Evolutionary conservation across 2,797 vertebrate genomes (phyloP), one percentile per base, ranked within the genome.

Genomic region (Artibeus jamaicensis): DNA sequence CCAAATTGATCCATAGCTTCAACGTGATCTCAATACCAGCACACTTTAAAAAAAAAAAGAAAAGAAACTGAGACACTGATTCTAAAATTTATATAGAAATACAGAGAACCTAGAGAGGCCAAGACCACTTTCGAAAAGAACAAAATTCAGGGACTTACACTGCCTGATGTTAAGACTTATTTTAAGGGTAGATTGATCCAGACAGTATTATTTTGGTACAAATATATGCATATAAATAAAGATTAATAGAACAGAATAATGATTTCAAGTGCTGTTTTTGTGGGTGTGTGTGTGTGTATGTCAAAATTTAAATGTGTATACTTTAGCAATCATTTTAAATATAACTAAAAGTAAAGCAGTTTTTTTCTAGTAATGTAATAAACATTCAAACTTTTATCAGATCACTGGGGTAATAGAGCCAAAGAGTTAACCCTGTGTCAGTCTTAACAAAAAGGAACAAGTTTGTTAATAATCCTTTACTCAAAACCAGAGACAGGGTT

Each of bases 381-480:
- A 15, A 71, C 8, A 67, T 78, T 68, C 50, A 85, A 15, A 39
- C 11, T 87, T 73, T 76, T n/a, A 81, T 82, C 37, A 86, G 8
- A 29, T 91, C 24, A 50, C 15, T n/a, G 12, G n/a, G 24, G 21
- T 10, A 92, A 96, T 50, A 81, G 34, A 85, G 18, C 32, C 34
- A 93, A 62, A 91, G 24, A 70, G 9, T 87, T 81, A 92, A 37
- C 39, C 32, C 82, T n/a, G 55, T 48, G 34, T 68, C 12, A 24
- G 24, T 86, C 70, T 89, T 10, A 57, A 44, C 34, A 62, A 81
- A 92, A 90, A 55, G 44, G 24, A 77, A 39, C 21, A 89, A 19
- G 93, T 85, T 78, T 85, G 6, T 70, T 88, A 87, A 87, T 92
- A 87, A 84, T 46, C 14, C 70, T 90, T 78, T 89, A 42, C 62